These are phyloP conservation scores for Augochlora pura DNA, from an alignment of 1,140 invertebrate genomes.

Conservation along the genomic window DNA sequence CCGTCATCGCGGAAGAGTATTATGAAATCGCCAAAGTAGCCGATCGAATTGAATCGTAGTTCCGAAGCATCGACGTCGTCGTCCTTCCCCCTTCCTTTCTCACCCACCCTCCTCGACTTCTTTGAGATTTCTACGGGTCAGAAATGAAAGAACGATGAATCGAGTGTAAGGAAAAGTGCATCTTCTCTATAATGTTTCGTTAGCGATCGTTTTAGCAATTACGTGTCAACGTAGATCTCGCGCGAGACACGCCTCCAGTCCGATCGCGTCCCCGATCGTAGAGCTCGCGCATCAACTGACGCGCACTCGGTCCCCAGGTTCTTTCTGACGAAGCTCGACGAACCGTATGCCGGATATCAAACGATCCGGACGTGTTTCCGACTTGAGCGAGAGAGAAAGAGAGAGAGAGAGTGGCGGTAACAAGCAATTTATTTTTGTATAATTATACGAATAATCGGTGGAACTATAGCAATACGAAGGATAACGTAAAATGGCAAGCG, in stretches of 20 bases:
- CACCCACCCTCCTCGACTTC: not conserved
- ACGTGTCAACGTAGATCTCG: not conserved
- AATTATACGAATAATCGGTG: conserved; percentile 47
- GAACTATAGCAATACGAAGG: conserved; percentile 32
- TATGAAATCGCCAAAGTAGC: conserved; percentile 43
- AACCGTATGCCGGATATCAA: too few relatives aligned
- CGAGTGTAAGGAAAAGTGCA: conserved; percentile 1
- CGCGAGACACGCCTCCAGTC: too few relatives aligned
- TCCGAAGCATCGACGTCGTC: conserved; percentile 7
- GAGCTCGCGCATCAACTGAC: conserved; percentile 16
- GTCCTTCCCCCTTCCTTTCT: not conserved
- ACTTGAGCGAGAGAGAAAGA: too few relatives aligned
- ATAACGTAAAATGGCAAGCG: too few relatives aligned
- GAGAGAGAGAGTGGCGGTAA: too few relatives aligned
- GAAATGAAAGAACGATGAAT: not conserved
- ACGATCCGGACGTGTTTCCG: too few relatives aligned
- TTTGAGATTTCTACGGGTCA: not conserved
- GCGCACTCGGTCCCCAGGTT: conserved; percentile 22
- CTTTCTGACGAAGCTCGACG: not conserved
- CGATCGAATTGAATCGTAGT: conserved; percentile 25
- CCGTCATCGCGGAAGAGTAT: conserved; percentile 30
- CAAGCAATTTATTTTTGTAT: conserved; percentile 66
- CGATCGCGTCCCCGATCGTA: too few relatives aligned
- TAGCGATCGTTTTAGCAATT: not conserved
- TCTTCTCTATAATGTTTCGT: conserved; percentile 14